Evolutionary conservation across 2,888 invertebrate genomes (phyloP), one percentile per base, ranked within the genome.

Genomic region (Sinopyrophorus schimmeli): DNA sequence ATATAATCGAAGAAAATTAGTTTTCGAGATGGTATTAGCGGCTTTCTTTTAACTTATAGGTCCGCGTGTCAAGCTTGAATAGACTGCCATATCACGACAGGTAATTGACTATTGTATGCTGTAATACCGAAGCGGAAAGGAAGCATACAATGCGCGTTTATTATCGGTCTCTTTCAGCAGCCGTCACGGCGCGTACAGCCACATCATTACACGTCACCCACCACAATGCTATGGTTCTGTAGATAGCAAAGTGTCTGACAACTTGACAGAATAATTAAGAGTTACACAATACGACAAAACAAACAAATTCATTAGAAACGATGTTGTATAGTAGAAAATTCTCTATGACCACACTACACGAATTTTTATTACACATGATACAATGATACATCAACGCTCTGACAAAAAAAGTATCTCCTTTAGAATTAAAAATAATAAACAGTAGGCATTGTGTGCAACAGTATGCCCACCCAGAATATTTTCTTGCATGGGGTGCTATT

Each of bases 191-290:
- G 59, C 57, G 62, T 62, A 66, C 55, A 63, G 67, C 65, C 59
- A 62, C 68, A 68, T 68, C 68, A 69, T 65, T 63, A 65, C 67
- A 61, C 63, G 67, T 69, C 69, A 69, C 47, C 57, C 42, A 52
- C 52, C 58, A 62, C 65, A 65, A 65, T 63, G 58, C 57, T 54
- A 49, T 55, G 43, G 51, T 60, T 55, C 57, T 57, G 55, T 64
- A 62, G 63, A 66, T 63, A 64, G 63, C 59, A 63, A 63, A 65
- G 58, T 61, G 61, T 64, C 65, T 67, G 69, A 69, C 70, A 69
- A 60, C 61, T 67, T 70, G 68, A 70, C 70, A 69, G 67, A 61
- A 68, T 70, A 68, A 70, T 70, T 70, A 70, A 70, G 68, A 66
- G 63, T 61, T 50, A 52, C 57, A 62, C 63, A 64, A 65, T 65